Evolutionary conservation across 64 coral and sea anemone species (phyloP), one percentile per base, ranked within the genome.

Genomic region (Montipora efflorescens): DNA sequence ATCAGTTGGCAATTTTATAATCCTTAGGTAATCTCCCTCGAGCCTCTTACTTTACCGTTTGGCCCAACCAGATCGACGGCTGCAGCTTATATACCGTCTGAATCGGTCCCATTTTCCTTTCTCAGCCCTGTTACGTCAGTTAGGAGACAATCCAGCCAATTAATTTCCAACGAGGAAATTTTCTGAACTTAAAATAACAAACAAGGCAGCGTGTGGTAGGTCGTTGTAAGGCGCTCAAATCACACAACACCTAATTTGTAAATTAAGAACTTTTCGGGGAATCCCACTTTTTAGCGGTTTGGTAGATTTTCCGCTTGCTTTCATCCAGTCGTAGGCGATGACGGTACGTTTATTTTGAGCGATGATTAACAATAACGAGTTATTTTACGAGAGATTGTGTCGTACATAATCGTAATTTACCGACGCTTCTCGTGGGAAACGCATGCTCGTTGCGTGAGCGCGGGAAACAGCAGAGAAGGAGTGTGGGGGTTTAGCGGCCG

Each of bases 161-260:
- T 76, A 77, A 47, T 12, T 47, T 77, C 2, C 13, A 78, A 78
- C 47, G 18, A 78, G 76, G 76, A 78, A 78, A 7, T 49, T 78
- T 78, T 3, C 14, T 48, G 47, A 2, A 78, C 76, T 50, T 78
- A 78, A 78, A 78, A 78, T 78, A 78, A 78, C 76, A 78, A 49
- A 49, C 11, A 11, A 4, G 12, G 14, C 74, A 43, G 47, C 16
- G 45, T 47, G 16, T 3, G 46, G 49, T 5, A 28, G 12, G 4
- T 7, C 1, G 36, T 36, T 36, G 36, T 11, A 8, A 8, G 53
- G 53, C 53, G 76, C 36, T 44, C 36, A 8, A 78, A 18, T 16
- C 5, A 78, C 61, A 13, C 14, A 78, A 48, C 28, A 28, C 28
- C 49, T 47, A 48, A 50, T 76, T 44, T 76, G 14, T 10, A 19